Evolutionary conservation across 2,888 invertebrate genomes (phyloP).

Genomic region (Eumacrocentrus americanus): DNA sequence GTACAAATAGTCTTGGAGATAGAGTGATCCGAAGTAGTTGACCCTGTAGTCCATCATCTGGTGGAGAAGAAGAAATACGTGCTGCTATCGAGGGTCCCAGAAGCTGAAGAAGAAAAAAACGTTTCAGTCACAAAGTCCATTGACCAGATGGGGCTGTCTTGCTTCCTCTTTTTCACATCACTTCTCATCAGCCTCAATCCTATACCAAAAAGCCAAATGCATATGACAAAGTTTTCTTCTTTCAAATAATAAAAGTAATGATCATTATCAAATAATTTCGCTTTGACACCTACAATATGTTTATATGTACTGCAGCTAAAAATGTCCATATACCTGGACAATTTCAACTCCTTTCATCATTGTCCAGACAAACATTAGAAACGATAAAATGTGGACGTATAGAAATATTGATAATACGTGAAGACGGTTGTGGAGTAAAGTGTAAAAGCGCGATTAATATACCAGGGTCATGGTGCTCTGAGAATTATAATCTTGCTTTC

Average conservation of each 20-base stretch:
- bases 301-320: neutral
- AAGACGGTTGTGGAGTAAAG: neutral
- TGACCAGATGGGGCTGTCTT: conserved; percentile 49
- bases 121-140: conserved; percentile 46
- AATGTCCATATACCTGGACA: conserved; percentile 4
- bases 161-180: conserved; percentile 4
- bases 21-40: conserved; percentile 41
- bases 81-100: conserved; percentile 28
- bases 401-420: conserved; percentile 8
- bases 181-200: neutral
- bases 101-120: conserved; percentile 27
- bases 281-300: too few relatives aligned
- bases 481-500: conserved; percentile 28
- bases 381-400: neutral
- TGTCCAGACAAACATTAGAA: neutral
- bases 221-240: neutral
- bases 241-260: too few relatives aligned
- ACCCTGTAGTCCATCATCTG: conserved; percentile 47
- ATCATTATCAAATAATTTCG: too few relatives aligned
- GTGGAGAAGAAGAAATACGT: conserved; percentile 37
- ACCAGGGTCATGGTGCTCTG: conserved; percentile 7
- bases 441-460: neutral
- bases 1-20: conserved; percentile 26
- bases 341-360: neutral
- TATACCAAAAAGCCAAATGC: neutral